Evolutionary conservation across 2,888 invertebrate genomes (phyloP), one percentile per base, ranked within the genome.

Genomic region (Patella pellucida): DNA sequence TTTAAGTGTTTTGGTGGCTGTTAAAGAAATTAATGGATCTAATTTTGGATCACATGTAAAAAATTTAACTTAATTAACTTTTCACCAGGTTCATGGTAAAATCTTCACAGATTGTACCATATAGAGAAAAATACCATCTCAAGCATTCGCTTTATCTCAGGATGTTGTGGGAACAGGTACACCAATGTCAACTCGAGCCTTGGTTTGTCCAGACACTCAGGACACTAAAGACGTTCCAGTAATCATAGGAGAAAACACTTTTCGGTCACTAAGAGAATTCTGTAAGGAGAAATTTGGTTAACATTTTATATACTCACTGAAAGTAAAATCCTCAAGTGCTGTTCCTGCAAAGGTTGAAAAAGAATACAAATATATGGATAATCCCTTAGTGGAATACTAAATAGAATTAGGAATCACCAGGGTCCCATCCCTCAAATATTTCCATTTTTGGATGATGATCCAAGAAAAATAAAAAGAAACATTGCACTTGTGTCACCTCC

Each of bases 201-300:
- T n/a, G n/a, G 67, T 74, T 7, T 74, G 70, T 67, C 62, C 52
- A 15, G 74, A 74, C 16, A 74, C 74, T 16, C n/a, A 7, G 15
- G 70, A 19, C 27, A 62, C 71, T 14, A 12, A 62, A 23, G 54
- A n/a, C 19, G 69, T 74, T 2, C 74, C 74, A 3, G 14, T 74
- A 3, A 69, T 70, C 15, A 27, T 74, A 3, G 70, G 74, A n/a
- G 69, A 69, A 54, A 74, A 74, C 41, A 68, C 56, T 4, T 74
- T 69, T 3, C 56, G 52, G 15, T 15, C 19, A 1, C 19, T 56
- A 3, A 56, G 16, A n/a, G 56, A 56, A 56, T 15, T 56, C 11
- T 56, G 16, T 2, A 16, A 56, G 56, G 19, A 56, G 19, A 11
- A 56, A 56, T 56, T 56, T 56, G 56, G 56, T 7, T 5, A 14